phyloP scores from a whole-genome alignment of 2,888 invertebrate genomes.

The Lasioglossum calceatum region DNA sequence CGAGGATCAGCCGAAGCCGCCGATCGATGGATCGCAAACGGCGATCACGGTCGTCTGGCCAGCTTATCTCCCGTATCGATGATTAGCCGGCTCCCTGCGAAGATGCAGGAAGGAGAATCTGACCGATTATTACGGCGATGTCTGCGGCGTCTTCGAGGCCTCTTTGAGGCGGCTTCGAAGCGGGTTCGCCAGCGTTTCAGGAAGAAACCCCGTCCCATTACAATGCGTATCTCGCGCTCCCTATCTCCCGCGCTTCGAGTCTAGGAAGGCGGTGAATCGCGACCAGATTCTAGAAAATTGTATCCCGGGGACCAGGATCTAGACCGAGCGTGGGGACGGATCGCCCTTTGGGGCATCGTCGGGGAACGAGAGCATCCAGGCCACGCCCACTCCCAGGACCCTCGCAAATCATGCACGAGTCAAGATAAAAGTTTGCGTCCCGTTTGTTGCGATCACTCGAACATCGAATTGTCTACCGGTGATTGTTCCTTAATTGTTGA shows the following conservation, averaged over 20 bases:
- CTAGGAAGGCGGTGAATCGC: not conserved
- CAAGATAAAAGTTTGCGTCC: not conserved
- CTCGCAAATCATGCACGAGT: not conserved
- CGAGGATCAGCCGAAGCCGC: not conserved
- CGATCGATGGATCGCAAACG: slow-evolving; percentile 66
- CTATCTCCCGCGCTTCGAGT: slow-evolving; percentile 23
- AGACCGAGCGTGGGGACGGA: not conserved
- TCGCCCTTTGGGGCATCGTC: not conserved
- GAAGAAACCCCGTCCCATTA: slow-evolving; percentile 26
- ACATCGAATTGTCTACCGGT: no score
- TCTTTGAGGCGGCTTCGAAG: no score
- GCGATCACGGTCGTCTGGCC: slow-evolving; percentile 50
- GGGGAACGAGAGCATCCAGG: not conserved
- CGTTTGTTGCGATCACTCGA: not conserved
- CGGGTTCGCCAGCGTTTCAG: not conserved
- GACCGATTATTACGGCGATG: slow-evolving; percentile 37
- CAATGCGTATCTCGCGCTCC: slow-evolving; percentile 33
- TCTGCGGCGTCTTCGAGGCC: slow-evolving; percentile 26
- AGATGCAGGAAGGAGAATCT: slow-evolving; percentile 29
- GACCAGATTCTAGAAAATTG: not conserved
- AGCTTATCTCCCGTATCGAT: slow-evolving; percentile 42
- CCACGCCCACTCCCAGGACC: not conserved
- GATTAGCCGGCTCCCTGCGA: slow-evolving; percentile 42
- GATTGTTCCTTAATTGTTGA: no score
- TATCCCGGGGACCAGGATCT: not conserved